A percentile compares a stretch with the other conserved stretches of the same genome.
Evolutionary conservation across 2,797 vertebrate genomes (phyloP).

Genomic region (Arremon aurantiirostris): DNA sequence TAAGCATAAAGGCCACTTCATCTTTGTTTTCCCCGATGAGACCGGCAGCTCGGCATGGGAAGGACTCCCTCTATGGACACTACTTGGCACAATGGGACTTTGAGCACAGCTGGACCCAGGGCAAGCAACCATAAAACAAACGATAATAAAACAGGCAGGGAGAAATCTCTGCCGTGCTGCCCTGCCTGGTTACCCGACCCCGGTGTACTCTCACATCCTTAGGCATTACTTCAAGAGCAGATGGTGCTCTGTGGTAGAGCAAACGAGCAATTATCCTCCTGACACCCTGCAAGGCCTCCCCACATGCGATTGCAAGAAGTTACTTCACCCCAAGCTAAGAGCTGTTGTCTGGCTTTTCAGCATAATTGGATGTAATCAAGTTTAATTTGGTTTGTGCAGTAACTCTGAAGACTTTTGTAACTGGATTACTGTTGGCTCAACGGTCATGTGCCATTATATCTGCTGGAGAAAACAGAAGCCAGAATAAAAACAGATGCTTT

Average conservation of each 20-base stretch:
- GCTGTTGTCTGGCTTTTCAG: constrained; percentile 77
- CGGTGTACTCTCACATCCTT: constrained; percentile 9
- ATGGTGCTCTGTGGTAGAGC: constrained; percentile 63
- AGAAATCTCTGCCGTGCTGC: neutral
- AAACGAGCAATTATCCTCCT: constrained; percentile 61
- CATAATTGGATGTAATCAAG: constrained; percentile 78
- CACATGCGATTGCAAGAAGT: constrained; percentile 53
- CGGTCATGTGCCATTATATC: constrained; percentile 76
- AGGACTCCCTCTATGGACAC: neutral
- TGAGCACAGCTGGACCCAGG: neutral
- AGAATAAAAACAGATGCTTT: constrained; percentile 74
- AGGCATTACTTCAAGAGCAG: constrained; percentile 54
- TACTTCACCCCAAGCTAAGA: constrained; percentile 74
- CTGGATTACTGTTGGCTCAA: constrained; percentile 75
- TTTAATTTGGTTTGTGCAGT: constrained; percentile 75
- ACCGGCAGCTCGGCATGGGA: neutral
- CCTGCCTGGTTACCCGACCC: neutral
- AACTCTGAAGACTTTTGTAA: constrained; percentile 77
- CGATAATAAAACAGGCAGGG: neutral
- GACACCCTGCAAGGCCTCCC: constrained; percentile 68
- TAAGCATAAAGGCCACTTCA: constrained; percentile 13
- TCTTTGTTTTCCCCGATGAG: neutral
- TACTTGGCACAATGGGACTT: neutral
- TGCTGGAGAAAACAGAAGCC: constrained; percentile 75
- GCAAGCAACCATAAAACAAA: constrained; percentile 2